Evolutionary conservation across 2,113 vertebrate genomes (phyloP), one percentile per base, ranked within the genome.

Genomic region (Scalopus aquaticus): DNA sequence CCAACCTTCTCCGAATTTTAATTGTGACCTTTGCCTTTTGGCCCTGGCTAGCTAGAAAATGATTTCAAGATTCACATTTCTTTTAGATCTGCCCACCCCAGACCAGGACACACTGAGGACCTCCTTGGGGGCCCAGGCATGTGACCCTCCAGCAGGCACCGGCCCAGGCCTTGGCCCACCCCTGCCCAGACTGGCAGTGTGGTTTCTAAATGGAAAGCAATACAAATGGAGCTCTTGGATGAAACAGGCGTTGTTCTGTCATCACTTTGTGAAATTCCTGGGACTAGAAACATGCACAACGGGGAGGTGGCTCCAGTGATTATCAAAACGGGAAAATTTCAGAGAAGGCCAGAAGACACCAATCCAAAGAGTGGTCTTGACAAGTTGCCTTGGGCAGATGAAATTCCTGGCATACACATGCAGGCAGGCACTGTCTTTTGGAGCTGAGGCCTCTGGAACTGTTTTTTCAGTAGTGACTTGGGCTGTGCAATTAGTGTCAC

Each of bases 361-460:
- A 39, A 2, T 5, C 28, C 39, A 0, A 58, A 37, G 19, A 20
- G 8, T 9, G n/a, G 17, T 54, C 49, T 65, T 2, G 37, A n/a
- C 26, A 32, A 78, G 51, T 1, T 32, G 62, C 69, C 67, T 2
- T 0, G 17, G 39, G 85, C 46, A 32, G 9, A 19, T 11, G 5
- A n/a, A 19, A 64, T 44, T 60, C 1, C 32, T 6, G 0, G 20
- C 4, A 28, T 6, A 1, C n/a, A 9, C 6, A 12, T 39, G 1
- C 10, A 12, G 8, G 9, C 11, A n/a, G 20, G 7, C 35, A 15
- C 26, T 8, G 0, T n/a, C 78, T 58, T n/a, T 2, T 6, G 0
- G 32, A 46, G 69, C 35, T 1, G 22, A 44, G 70, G 2, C 28
- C 51, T 10, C 7, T 0, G 19, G 9, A 2, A 3, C 17, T n/a